Base-by-base conservation (phyloP, 2,888 invertebrate species). In the Epiblema foenella region DNA sequence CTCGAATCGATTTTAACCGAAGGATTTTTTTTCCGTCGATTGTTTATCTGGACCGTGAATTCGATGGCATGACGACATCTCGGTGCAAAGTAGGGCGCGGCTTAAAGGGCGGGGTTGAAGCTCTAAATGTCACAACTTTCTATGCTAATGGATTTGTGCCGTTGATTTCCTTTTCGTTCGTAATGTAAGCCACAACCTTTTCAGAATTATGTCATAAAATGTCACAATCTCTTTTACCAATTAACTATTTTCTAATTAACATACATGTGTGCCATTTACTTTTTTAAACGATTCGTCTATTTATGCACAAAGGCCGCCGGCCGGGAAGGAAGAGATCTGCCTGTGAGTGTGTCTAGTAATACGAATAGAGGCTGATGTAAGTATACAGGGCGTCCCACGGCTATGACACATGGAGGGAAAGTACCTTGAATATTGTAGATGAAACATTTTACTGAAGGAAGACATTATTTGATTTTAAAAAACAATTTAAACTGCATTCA, bases 51-150 rank as follows among this genome's bases (percentile, higher is more conserved):
- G n/a, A 46, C 42, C 42, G 15, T 46, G 46, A 46, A 46, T n/a
- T 46, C 46, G 5, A 46, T n/a, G 46, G 46, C 5, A 8, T 46
- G 29, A 56, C n/a, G 29, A 42, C 39, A 59, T 59, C 39, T 18
- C 58, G 20, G n/a, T 15, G 17, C 4, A 10, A 69, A 63, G 39
- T 59, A 49, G 51, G 62, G 7, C 60, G 29, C 49, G 29, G 51
- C 5, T 24, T 24, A 54, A 42, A 39, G 58, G 58, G 37, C 56
- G n/a, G 15, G 56, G 51, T 11, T 18, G 51, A 17, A 20, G 17
- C 29, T 37, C 33, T 4, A 57, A 37, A 57, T n/a, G 57, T 57
- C 57, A 18, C 37, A 33, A 37, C 59, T 24, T 39, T 60, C 42
- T 60, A 60, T 39, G 59, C 24, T 49, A 62, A 62, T 62, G n/a